Base-by-base conservation (phyloP, 2,113 vertebrate species). In the Anarrhichthys ocellatus region DNA sequence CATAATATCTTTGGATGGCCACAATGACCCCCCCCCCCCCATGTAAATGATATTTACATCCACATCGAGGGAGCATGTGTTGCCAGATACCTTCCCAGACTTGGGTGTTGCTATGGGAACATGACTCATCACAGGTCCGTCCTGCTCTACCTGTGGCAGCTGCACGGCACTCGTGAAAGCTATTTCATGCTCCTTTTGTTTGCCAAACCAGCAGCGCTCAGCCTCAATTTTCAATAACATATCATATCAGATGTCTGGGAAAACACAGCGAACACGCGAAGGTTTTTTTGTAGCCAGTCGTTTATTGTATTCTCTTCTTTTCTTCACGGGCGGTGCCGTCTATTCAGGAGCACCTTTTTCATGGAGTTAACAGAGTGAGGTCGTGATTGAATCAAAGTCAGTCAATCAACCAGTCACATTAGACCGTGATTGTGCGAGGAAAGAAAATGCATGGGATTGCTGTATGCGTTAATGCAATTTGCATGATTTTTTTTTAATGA, bases 101-200 rank as follows among this genome's bases (percentile, higher is more conserved):
- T 74, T 46, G 62, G 78, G 52, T 13, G 93, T 95, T 94, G 91
- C 95, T 88, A 95, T 95, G 93, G 93, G 77, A 91, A 95, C 90
- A 42, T 95, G 92, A 95, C 91, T 94, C 95, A 95, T 89, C 91
- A 46, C 88, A 87, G 83, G 85, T 88, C 90, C 88, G 84, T 90
- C 87, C 90, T 78, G 83, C 87, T 89, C 68, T 91, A 94, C 94
- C 92, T 92, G 91, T 86, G 89, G 92, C 93, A 95, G 95, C 93
- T 94, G 93, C 88, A 89, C 85, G 82, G 80, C 69, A 81, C 90
- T 89, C 86, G 76, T 70, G 85, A 87, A 84, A 85, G 87, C 88
- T 86, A 84, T 89, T 93, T 91, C 86, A 78, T 85, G 83, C 89
- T 84, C 73, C 84, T 91, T 88, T 91, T 93, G 90, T 94, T 94